A percentile compares a stretch with the other conserved stretches of the same genome.
These are phyloP conservation scores for Falco punctatus DNA, from an alignment of 2,113 vertebrate species.

Conservation along the genomic window DNA sequence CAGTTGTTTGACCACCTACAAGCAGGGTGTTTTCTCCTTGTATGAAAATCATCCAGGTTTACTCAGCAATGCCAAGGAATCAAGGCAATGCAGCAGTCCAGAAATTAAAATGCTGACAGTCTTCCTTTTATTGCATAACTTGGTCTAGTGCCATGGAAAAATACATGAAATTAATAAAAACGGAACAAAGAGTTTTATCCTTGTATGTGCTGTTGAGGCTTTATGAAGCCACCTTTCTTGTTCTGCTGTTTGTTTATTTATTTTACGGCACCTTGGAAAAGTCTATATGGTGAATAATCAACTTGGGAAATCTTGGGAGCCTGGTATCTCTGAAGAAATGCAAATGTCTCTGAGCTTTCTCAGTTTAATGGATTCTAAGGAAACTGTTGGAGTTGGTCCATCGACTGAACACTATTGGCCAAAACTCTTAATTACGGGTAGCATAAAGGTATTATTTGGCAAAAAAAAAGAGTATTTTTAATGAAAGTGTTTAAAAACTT, in stretches of 20 bases:
- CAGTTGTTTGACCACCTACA: slow-evolving; percentile 82
- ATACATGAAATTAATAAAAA: slow-evolving; percentile 49
- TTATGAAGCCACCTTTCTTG: slow-evolving; percentile 17
- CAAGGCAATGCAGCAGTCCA: slow-evolving; percentile 50
- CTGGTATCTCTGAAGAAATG: background rate
- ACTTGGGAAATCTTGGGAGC: background rate
- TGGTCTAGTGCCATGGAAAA: slow-evolving; percentile 66
- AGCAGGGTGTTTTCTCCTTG: slow-evolving; percentile 64
- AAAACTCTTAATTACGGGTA: background rate
- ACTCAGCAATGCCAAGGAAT: slow-evolving; percentile 41
- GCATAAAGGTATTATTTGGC: background rate
- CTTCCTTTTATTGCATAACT: slow-evolving; percentile 46
- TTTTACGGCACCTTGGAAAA: background rate
- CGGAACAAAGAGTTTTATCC: slow-evolving; percentile 23
- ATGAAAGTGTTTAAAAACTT: background rate
- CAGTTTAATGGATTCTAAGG: background rate
- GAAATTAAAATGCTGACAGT: slow-evolving; percentile 61
- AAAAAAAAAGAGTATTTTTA: background rate
- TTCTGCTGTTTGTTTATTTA: slow-evolving; percentile 13
- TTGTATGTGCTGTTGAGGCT: background rate
- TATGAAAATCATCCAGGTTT: slow-evolving; percentile 48
- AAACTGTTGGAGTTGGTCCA: background rate
- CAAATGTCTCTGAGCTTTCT: slow-evolving; percentile 10
- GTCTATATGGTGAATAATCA: slow-evolving; percentile 18
- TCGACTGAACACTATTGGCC: background rate